These are phyloP conservation scores for Pseudomyrmex sp. DNA, from an alignment of 1,140 invertebrate species.

Conservation along the genomic window DNA sequence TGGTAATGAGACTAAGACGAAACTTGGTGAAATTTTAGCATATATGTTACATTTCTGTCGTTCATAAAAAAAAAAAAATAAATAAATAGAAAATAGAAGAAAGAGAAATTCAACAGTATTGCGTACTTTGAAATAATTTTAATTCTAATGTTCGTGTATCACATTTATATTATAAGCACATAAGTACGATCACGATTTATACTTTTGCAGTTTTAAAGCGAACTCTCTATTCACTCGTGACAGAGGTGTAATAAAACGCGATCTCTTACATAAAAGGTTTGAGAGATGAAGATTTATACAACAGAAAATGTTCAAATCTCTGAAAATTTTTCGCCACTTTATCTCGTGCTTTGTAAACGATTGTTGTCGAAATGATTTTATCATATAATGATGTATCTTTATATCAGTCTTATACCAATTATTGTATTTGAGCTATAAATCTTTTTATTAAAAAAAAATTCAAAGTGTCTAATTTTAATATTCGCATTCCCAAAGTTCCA, in stretches of 20 bases:
- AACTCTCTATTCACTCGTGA: neutral
- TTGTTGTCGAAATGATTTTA: constrained; percentile 78
- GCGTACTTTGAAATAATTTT: constrained; percentile 50
- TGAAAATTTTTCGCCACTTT: constrained; percentile 50
- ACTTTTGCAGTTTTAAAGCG: constrained; percentile 44
- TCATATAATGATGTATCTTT: constrained; percentile 83
- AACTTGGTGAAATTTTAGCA: constrained; percentile 48
- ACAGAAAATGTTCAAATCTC: constrained; percentile 33
- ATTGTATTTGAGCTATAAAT: constrained; percentile 84
- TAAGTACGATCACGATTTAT: constrained; percentile 36
- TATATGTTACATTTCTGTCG: no score
- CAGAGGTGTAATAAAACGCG: constrained; percentile 10
- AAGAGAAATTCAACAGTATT: constrained; percentile 45
- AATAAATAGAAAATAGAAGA: constrained; percentile 28
- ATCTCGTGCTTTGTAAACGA: constrained; percentile 70
- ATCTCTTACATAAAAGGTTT: constrained; percentile 25
- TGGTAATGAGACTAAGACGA: constrained; percentile 53
- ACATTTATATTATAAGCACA: constrained; percentile 6
- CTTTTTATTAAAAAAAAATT: constrained; percentile 80
- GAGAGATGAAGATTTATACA: neutral
- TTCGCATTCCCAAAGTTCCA: no score
- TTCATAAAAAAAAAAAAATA: no score
- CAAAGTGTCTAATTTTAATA: constrained; percentile 22
- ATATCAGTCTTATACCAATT: constrained; percentile 84
- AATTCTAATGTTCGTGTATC: neutral